phyloP scores from a whole-genome alignment of 2,888 invertebrate genomes.

The Sarcophaga variegata region DNA sequence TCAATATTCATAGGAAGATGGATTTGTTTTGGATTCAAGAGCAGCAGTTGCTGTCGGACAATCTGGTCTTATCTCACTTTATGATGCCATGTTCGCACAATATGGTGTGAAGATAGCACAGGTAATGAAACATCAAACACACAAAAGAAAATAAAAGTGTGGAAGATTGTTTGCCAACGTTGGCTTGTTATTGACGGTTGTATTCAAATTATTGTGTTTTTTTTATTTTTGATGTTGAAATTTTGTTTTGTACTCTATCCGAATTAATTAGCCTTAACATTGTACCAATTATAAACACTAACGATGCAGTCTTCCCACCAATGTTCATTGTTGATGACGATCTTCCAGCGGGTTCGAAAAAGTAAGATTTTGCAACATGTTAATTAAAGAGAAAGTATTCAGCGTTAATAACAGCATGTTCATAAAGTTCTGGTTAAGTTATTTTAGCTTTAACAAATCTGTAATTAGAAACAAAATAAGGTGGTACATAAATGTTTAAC shows the following conservation, averaged over 20 bases:
- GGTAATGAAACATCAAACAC: constrained; percentile 82
- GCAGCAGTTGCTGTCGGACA: constrained; percentile 99
- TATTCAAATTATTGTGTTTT: not conserved
- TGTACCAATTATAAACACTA: constrained; percentile 99
- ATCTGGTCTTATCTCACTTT: constrained; percentile 98
- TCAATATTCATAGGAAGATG: constrained; percentile 84
- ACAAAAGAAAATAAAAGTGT: not conserved
- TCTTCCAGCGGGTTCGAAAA: no score
- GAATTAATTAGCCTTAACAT: constrained; percentile 98
- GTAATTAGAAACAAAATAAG: no score
- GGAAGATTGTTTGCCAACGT: not conserved
- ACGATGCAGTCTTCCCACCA: constrained; percentile 99
- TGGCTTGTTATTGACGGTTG: not conserved
- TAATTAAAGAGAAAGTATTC: not conserved
- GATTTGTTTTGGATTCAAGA: constrained; percentile 90
- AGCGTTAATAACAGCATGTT: constrained; percentile 29
- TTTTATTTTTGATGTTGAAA: not conserved
- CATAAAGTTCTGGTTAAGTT: not conserved
- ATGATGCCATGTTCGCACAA: constrained; percentile 99
- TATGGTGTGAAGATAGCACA: constrained; percentile 99
- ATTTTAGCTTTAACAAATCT: not conserved
- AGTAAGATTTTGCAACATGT: constrained; percentile 78
- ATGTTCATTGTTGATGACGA: no score
- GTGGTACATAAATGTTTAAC: no score
- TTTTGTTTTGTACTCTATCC: constrained; percentile 93